These are phyloP conservation scores for Chloroclystis v-ata DNA, from an alignment of 2,888 invertebrate species.

Conservation along the genomic window DNA sequence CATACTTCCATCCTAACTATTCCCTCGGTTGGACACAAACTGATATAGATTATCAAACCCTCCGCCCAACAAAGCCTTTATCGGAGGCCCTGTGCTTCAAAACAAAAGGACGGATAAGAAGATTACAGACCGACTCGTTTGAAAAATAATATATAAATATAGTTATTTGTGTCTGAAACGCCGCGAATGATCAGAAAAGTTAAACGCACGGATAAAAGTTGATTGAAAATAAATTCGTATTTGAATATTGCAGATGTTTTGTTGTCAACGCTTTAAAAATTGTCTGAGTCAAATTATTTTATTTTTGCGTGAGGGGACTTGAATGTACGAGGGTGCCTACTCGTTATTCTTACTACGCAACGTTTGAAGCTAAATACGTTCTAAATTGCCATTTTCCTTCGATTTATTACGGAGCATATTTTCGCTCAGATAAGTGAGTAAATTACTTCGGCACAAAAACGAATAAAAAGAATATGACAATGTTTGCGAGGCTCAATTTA, in stretches of 20 bases:
- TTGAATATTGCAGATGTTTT: slow-evolving; percentile 32
- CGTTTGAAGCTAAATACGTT: slow-evolving; percentile 57
- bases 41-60: slow-evolving; percentile 67
- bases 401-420: slow-evolving; percentile 31
- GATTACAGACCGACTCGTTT: slow-evolving; percentile 52
- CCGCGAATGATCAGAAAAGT: slow-evolving; percentile 19
- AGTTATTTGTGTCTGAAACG: slow-evolving; percentile 23
- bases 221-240: slow-evolving; percentile 29
- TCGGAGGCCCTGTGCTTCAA: slow-evolving; percentile 55
- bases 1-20: slow-evolving; percentile 41
- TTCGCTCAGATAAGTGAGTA: slow-evolving; percentile 29
- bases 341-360: slow-evolving; percentile 60
- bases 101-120: slow-evolving; percentile 61
- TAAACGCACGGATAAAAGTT: slow-evolving; percentile 19
- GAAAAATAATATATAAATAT: slow-evolving; percentile 47
- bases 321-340: slow-evolving; percentile 44
- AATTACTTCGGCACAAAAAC: slow-evolving; percentile 30
- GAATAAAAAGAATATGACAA: slow-evolving; percentile 18
- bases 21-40: slow-evolving; percentile 53
- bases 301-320: slow-evolving; percentile 53
- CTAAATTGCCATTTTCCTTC: slow-evolving; percentile 59
- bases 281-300: slow-evolving; percentile 58
- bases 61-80: slow-evolving; percentile 54
- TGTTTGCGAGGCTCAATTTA: slow-evolving; percentile 24
- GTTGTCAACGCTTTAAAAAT: slow-evolving; percentile 47